Percentiles rank a stretch among this genome's conserved stretches.
phyloP scores from a whole-genome alignment of 2,113 vertebrate genomes.

The Eleginops maclovinus region DNA sequence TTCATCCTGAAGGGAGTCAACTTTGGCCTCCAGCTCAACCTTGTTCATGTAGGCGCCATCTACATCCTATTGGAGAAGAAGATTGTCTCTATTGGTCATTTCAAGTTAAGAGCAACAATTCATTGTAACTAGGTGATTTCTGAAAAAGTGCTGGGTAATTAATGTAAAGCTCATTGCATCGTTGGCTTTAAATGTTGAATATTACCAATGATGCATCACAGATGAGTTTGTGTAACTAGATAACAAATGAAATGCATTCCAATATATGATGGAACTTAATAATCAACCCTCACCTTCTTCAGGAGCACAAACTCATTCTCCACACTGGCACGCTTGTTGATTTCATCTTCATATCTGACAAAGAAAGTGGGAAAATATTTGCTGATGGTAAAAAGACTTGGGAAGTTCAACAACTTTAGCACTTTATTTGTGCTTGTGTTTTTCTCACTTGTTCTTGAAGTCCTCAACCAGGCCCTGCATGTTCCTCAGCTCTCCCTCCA shows the following conservation, averaged over 20 bases:
- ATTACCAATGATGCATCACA: too few species aligned
- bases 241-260: too few species aligned
- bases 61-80: slow-evolving; percentile 85
- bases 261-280: not conserved
- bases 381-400: not conserved
- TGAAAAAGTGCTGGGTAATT: too few species aligned
- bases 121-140: not conserved
- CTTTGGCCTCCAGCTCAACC: slow-evolving; percentile 91
- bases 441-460: slow-evolving; percentile 93
- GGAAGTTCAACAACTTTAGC: not conserved
- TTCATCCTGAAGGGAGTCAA: slow-evolving; percentile 90
- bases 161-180: too few species aligned
- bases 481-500: slow-evolving; percentile 91
- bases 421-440: not conserved
- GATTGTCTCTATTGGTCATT: not conserved
- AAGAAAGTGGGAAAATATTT: slow-evolving; percentile 1
- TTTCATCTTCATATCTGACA: slow-evolving; percentile 94
- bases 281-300: slow-evolving; percentile 87
- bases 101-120: not conserved
- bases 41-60: slow-evolving; percentile 93
- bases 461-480: slow-evolving; percentile 93
- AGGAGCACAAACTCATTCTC: slow-evolving; percentile 96
- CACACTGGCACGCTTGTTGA: slow-evolving; percentile 90
- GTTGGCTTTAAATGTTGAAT: too few species aligned
- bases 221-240: too few species aligned